Percentiles rank a stretch among this genome's conserved stretches.
Evolutionary conservation across 2,797 vertebrate species (phyloP).

Genomic region (Prionace glauca): DNA sequence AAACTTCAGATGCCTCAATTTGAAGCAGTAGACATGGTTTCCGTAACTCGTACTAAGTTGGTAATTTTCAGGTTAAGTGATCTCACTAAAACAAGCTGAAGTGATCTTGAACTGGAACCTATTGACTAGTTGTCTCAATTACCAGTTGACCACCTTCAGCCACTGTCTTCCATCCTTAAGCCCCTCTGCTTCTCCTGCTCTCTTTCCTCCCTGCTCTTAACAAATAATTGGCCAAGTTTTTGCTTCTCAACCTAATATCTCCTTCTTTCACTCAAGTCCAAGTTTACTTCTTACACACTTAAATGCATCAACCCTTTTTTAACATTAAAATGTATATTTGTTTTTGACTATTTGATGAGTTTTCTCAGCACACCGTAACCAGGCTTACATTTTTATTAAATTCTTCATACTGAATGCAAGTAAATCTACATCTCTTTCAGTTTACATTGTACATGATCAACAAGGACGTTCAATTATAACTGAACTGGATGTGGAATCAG

Average conservation of each 20-base stretch:
- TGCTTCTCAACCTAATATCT: not conserved
- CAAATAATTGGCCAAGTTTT: not conserved
- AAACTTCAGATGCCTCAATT: too few species aligned
- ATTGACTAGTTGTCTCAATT: not conserved
- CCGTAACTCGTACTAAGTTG: too few species aligned
- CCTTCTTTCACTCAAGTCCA: not conserved
- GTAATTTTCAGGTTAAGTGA: too few species aligned
- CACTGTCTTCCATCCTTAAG: not conserved
- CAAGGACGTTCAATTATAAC: not conserved
- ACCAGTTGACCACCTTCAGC: not conserved
- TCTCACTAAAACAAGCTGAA: too few species aligned
- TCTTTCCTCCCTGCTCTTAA: not conserved
- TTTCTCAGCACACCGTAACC: not conserved
- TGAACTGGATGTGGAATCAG: not conserved
- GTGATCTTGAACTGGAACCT: too few species aligned
- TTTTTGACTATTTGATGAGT: not conserved
- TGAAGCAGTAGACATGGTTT: too few species aligned
- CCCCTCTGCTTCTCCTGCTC: not conserved
- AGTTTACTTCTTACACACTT: not conserved
- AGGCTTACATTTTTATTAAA: not conserved
- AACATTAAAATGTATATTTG: not conserved
- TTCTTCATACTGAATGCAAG: not conserved
- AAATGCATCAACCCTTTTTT: not conserved
- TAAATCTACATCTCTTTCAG: not conserved
- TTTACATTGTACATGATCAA: not conserved